A percentile compares a stretch with the other conserved stretches of the same genome.
Evolutionary conservation across 2,113 vertebrate species (phyloP).

Genomic region (Nothoprocta perdicaria): DNA sequence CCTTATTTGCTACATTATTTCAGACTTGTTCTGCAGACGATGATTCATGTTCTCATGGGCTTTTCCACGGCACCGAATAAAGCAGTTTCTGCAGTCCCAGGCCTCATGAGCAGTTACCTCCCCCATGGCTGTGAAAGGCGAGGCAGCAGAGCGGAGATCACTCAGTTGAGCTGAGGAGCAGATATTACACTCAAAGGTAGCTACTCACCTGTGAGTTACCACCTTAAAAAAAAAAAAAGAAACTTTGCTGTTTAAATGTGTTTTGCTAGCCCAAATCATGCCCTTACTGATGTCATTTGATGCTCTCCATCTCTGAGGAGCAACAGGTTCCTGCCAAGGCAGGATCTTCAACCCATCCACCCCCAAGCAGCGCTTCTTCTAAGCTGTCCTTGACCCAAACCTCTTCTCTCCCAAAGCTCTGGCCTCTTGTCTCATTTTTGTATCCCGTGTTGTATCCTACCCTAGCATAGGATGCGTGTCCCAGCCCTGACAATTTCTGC

Average conservation of each 20-base stretch:
- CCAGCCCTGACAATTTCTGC: neutral
- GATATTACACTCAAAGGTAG: neutral
- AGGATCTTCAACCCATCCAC: neutral
- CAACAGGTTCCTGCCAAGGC: neutral
- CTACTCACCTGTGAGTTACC: neutral
- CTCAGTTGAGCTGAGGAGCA: neutral
- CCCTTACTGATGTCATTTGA: accelerated
- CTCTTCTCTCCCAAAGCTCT: neutral
- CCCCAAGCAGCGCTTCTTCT: neutral
- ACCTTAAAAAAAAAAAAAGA: neutral
- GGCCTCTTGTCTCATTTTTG: neutral
- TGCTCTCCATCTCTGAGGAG: neutral
- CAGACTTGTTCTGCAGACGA: neutral
- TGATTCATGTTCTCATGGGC: neutral
- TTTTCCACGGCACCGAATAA: neutral
- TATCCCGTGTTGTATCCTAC: neutral
- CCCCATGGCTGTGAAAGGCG: neutral
- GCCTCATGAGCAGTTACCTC: neutral
- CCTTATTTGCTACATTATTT: neutral
- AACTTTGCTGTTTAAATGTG: neutral
- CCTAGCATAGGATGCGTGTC: accelerated
- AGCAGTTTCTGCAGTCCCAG: neutral
- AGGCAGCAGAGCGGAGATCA: neutral
- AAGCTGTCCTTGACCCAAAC: neutral
- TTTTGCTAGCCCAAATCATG: neutral